Base-by-base conservation (phyloP, 2,113 vertebrate species). In the Sturnira hondurensis region DNA sequence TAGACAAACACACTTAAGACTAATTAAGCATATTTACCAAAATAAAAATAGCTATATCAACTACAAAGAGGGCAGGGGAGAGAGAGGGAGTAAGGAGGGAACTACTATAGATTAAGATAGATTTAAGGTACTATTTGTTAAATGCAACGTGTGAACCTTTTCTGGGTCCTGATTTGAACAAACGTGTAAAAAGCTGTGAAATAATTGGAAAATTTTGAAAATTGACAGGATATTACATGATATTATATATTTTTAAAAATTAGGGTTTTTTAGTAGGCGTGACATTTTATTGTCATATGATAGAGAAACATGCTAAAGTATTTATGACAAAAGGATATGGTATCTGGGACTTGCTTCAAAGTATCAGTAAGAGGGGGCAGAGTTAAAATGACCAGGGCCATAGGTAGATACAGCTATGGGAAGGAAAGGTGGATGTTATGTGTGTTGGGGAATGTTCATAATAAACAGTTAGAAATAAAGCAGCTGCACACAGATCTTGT, bases 341-440 rank as follows among this genome's bases (percentile, higher is more conserved):
- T 84, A 16, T 88, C 56, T 87, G 33, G 26, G n/a, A 58, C 93
- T 94, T 97, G 26, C 54, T 70, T 93, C 8, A 74, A 22, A 92
- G 50, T 94, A 89, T 78, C 16, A 74, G 22, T 38, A 91, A 63
- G 28, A 24, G 1, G 4, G 3, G 9, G 19, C 24, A 84, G 52
- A 76, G 13, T 84, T 93, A 82, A 88, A 96, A 91, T 8, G 87
- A 22, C 67, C 54, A 65, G 83, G 45, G 73, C 36, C 8, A 7
- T 58, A 74, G 38, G 14, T 54, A 68, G 45, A 24, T 87, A 47
- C 77, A 86, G 20, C 50, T 45, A 0, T 58, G 19, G 22, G n/a
- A 33, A 86, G 5, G 28, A 19, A 52, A 86, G 3, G 9, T 71
- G 6, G 24, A 45, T 86, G 15, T 47, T 65, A 22, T 3, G 54